A percentile compares a stretch with the other conserved stretches of the same genome.
Evolutionary conservation across 2,113 vertebrate species (phyloP).

Genomic region (Chroicocephalus ridibundus): DNA sequence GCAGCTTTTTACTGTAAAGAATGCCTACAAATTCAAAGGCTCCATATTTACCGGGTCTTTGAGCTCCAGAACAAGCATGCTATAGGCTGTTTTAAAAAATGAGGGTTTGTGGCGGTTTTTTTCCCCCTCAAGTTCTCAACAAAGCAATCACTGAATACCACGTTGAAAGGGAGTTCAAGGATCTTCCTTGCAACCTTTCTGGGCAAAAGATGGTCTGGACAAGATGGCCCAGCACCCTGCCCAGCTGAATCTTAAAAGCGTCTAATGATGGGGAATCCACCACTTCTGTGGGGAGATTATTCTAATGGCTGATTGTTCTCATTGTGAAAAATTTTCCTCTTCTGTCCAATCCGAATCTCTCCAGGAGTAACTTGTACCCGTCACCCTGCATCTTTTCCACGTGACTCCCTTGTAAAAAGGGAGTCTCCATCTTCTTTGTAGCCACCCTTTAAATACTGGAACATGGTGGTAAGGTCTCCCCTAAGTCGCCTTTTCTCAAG

Average conservation of each 20-base stretch:
- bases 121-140: neutral
- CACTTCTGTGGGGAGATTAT: neutral
- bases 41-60: neutral
- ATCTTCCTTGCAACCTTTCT: neutral
- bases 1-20: neutral
- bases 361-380: neutral
- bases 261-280: neutral
- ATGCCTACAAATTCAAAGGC: neutral
- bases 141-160: neutral
- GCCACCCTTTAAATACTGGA: neutral
- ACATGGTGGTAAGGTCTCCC: neutral
- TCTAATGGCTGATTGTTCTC: neutral
- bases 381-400: neutral
- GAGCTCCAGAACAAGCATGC: neutral
- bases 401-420: neutral
- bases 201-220: neutral
- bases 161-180: neutral
- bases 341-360: neutral
- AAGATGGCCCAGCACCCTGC: neutral
- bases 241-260: neutral
- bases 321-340: neutral
- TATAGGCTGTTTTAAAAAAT: neutral
- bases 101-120: neutral
- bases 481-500: neutral
- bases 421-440: neutral